Evolutionary conservation across 2,797 vertebrate species (phyloP).

Genomic region (Rhinella marina): DNA sequence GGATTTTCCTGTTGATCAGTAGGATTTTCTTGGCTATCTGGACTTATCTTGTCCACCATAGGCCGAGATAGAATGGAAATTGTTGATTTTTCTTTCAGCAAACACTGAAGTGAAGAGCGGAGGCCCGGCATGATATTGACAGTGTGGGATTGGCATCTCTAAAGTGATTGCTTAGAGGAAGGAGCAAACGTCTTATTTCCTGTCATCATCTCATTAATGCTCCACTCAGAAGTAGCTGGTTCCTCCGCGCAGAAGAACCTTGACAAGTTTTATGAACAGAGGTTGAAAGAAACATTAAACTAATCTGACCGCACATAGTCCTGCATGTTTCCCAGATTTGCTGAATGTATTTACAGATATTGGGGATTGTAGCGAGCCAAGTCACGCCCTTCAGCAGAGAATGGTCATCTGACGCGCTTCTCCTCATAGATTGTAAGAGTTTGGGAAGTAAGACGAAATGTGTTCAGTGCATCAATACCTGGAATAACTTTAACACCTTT

Average conservation of each 20-base stretch:
- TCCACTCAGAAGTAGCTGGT: slow-evolving; percentile 10
- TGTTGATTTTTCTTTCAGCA: slow-evolving; percentile 42
- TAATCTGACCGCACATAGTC: slow-evolving; percentile 32
- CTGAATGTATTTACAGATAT: slow-evolving; percentile 14
- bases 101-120: slow-evolving; percentile 30
- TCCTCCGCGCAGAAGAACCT: slow-evolving; percentile 25
- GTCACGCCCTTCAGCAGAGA: background rate
- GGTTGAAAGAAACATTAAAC: slow-evolving; percentile 37
- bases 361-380: background rate
- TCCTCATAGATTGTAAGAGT: background rate
- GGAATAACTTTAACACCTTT: background rate
- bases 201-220: slow-evolving; percentile 42
- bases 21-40: slow-evolving; percentile 17
- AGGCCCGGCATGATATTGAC: slow-evolving; percentile 58
- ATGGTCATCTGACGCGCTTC: background rate
- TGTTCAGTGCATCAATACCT: background rate
- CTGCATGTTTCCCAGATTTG: slow-evolving; percentile 27
- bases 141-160: slow-evolving; percentile 25
- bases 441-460: background rate
- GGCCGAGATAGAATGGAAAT: slow-evolving; percentile 10
- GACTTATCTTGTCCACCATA: background rate
- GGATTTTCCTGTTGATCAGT: slow-evolving; percentile 17
- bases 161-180: slow-evolving; percentile 38
- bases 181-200: slow-evolving; percentile 34
- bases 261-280: slow-evolving; percentile 51